Evolutionary conservation across 2,113 vertebrate species (phyloP).

Genomic region (Nycticebus coucang): DNA sequence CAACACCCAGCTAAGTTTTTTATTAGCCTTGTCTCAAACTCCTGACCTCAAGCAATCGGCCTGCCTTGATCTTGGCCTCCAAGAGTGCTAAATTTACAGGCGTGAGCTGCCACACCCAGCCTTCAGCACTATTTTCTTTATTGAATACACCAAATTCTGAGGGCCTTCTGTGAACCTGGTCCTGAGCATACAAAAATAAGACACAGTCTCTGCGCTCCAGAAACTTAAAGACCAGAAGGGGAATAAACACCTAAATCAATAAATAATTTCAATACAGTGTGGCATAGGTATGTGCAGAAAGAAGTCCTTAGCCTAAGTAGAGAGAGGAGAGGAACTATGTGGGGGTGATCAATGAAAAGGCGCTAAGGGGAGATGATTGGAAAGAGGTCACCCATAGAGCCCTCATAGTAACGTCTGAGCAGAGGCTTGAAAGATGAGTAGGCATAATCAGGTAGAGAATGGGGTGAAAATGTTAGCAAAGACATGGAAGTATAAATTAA

Average conservation of each 20-base stretch:
- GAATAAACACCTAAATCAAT: constrained; percentile 19
- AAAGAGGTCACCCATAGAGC: not conserved
- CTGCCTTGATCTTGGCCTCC: too few species aligned
- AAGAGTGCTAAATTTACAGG: too few species aligned
- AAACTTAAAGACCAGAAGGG: not conserved
- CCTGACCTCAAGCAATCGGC: too few species aligned
- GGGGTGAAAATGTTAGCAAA: not conserved
- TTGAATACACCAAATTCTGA: not conserved
- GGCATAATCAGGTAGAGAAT: not conserved
- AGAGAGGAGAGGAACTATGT: not conserved
- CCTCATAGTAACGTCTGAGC: not conserved
- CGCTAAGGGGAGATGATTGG: not conserved
- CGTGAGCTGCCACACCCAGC: too few species aligned
- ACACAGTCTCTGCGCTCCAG: not conserved
- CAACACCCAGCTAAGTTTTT: too few species aligned
- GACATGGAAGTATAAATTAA: not conserved
- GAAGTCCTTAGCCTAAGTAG: not conserved
- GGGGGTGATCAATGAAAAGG: not conserved
- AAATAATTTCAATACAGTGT: not conserved
- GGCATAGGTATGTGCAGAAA: not conserved
- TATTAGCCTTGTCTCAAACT: too few species aligned
- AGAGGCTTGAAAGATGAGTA: not conserved
- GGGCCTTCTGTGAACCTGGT: not conserved
- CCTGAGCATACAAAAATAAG: constrained; percentile 1
- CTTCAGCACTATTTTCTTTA: constrained; percentile 36